Evolutionary conservation across 2,797 vertebrate species (phyloP).

Genomic region (Squalus acanthias): DNA sequence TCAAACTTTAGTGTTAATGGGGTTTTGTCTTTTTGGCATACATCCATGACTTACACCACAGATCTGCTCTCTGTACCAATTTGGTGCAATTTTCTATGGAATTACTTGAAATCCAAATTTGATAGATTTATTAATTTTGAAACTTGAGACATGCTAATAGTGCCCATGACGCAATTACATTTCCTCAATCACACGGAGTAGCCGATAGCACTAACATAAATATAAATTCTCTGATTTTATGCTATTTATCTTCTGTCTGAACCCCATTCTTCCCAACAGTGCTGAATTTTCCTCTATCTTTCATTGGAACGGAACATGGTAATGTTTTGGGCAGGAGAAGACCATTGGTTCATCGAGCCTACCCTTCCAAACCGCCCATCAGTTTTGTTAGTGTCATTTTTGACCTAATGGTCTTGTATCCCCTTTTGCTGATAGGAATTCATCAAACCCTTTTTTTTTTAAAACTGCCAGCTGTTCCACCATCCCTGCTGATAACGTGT

Average conservation of each 20-base stretch:
- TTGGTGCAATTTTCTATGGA: neutral
- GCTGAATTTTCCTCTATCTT: neutral
- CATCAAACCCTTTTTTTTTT: neutral
- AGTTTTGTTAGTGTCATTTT: neutral
- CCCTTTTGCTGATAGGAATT: neutral
- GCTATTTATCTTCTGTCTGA: neutral
- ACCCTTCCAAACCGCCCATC: no score
- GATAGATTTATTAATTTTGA: neutral
- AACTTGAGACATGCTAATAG: neutral
- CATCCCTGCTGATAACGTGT: neutral
- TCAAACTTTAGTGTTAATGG: neutral
- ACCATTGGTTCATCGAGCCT: neutral
- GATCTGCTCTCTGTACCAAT: neutral
- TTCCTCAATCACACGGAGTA: neutral
- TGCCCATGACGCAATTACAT: neutral
- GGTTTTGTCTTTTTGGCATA: neutral
- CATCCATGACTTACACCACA: neutral
- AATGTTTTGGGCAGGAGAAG: neutral
- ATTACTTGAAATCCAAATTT: neutral
- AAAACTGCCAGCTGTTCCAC: neutral
- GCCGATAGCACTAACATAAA: no score
- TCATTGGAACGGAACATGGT: neutral
- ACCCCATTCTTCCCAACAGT: neutral
- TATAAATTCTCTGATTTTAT: neutral
- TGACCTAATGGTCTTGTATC: neutral